Evolutionary conservation across 92 coral and sea anemone genomes (phyloP), one percentile per base, ranked within the genome.

Genomic region (Blastomussa wellsi): DNA sequence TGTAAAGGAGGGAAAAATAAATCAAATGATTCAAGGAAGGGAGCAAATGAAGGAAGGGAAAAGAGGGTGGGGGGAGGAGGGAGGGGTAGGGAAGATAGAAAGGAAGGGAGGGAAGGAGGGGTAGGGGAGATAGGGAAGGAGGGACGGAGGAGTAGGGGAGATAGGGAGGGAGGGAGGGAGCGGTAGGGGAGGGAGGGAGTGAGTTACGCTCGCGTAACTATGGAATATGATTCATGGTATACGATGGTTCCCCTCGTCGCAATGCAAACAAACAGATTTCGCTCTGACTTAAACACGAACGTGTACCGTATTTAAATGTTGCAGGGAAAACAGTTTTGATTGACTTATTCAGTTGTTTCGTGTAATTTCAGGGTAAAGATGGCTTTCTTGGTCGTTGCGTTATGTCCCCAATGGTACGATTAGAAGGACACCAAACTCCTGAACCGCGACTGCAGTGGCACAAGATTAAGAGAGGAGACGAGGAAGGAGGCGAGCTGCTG

Each of bases 321-420:
- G 66, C 28, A n/a, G 29, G 32, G 31, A 59, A 59, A 59, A 22
- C 32, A 26, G 24, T 17, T 57, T 57, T 57, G 6, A 13, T 13
- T 51, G 12, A 76, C 10, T 5, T 20, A 36, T 9, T 11, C 10
- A 29, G 55, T 1, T 79, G 52, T 78, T 38, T 67, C 41, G 31
- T 72, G 42, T 20, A 38, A 24, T n/a, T 37, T 7, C 87, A 95
- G 98, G 98, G 98, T 28, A 96, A 96, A 80, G 98, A 96, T 77
- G 98, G 93, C 53, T 94, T 92, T 37, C 92, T 96, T 32, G 98
- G 98, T 26, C 95, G 98, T 48, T 92, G 94, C 60, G 86, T 90
- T 78, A 92, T 95, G 41, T 83, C 88, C 37, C 98, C 98, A 31
- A 87, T 91, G 53, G 90, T 94, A 31, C 72, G 95, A 71, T 82